Evolutionary conservation across 1,140 invertebrate species (phyloP), one percentile per base, ranked within the genome.

Genomic region (Choristoneura fumiferana): DNA sequence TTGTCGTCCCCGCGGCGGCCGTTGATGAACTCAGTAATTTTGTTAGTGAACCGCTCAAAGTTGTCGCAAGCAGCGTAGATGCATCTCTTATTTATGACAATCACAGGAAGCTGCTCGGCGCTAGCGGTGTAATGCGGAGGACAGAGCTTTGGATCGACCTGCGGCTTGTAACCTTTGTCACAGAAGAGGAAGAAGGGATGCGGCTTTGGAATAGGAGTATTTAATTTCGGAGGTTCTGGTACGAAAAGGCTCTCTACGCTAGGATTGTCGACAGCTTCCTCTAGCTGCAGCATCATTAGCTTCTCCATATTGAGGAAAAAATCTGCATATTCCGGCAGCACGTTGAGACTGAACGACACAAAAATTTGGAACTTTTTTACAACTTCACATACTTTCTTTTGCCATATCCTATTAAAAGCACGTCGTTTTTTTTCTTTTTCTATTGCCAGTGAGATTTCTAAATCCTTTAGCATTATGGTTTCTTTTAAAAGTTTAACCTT

Each of bases 231-330:
- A 18, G 71, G 58, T 36, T 83, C 74, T 4, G 33, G n/a, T 37
- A 72, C 65, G 59, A 88, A 79, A 35, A 88, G 71, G 39, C 72
- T 85, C 66, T 76, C 73, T 34, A 55, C 68, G 8, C 38, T 63
- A 14, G 82, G 82, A 53, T 78, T 72, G n/a, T 83, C 71, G 9
- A 80, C 39, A 0, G 62, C 62, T 57, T 80, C 66, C 43, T 74
- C 74, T 8, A 88, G 37, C 55, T 88, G 85, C 52, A 87, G 45
- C 45, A 88, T 63, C 82, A 87, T 83, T 35, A 87, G 60, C 57
- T 78, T 88, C 58, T 88, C 85, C 68, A 84, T 81, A 15, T 88
- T 81, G 13, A 86, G 65, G 62, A 88, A 87, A 57, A 85, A 87
- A 0, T 87, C 85, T 1, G 81, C 79, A 15, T 87, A 71, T 37